Conservation (phyloP, 1,140 invertebrate genomes). For the Rhyacophila brunnea region DNA sequence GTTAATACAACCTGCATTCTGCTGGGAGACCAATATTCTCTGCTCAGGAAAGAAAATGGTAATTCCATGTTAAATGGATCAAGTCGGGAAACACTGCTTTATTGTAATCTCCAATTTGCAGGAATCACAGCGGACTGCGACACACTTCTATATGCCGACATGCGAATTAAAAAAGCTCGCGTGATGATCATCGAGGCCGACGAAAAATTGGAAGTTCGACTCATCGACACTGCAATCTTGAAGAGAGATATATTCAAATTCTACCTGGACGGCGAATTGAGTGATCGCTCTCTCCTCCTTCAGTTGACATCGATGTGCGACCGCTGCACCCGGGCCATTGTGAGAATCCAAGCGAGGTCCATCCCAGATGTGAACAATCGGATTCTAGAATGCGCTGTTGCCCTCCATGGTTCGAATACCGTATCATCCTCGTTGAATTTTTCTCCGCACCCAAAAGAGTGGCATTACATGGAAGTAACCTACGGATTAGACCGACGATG, state of each 20-base stretch:
- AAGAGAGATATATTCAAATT: conserved; percentile 41
- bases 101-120: too few relatives aligned
- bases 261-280: conserved; percentile 37
- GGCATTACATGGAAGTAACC: conserved; percentile 58
- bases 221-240: conserved; percentile 42
- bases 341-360: conserved; percentile 46
- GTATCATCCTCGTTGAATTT: conserved; percentile 47
- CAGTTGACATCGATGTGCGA: conserved; percentile 37
- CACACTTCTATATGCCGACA: conserved; percentile 58
- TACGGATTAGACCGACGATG: conserved; percentile 34
- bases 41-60: too few relatives aligned
- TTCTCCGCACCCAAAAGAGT: conserved; percentile 53
- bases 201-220: conserved; percentile 36
- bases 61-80: too few relatives aligned
- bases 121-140: conserved; percentile 49
- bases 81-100: too few relatives aligned
- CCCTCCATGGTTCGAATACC: conserved; percentile 37
- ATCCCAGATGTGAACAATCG: conserved; percentile 44
- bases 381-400: conserved; percentile 43
- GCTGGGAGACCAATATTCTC: too few relatives aligned
- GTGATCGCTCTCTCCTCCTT: conserved; percentile 21
- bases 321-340: conserved; percentile 20
- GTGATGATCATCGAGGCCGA: conserved; percentile 40
- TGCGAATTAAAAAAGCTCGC: conserved; percentile 49
- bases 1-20: too few relatives aligned